Evolutionary conservation across 2,888 invertebrate species (phyloP).

Genomic region (Drosophila parthenogenetica): DNA sequence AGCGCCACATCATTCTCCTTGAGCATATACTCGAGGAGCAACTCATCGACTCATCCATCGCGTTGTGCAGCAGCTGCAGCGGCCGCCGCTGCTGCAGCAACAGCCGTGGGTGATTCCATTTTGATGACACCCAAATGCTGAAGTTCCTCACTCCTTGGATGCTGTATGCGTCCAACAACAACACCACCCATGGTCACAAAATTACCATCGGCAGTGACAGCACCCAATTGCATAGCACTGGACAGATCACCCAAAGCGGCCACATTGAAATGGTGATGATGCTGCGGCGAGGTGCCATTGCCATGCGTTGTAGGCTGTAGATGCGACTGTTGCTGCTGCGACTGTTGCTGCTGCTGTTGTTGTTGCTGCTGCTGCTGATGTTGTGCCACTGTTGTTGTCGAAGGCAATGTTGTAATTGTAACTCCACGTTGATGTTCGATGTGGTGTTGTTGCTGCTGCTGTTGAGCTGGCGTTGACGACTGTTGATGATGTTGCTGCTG

Average conservation of each 20-base stretch:
- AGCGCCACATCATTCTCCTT: slow-evolving; percentile 58
- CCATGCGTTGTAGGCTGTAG: slow-evolving; percentile 47
- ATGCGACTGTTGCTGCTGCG: slow-evolving; percentile 44
- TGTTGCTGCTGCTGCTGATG: slow-evolving; percentile 50
- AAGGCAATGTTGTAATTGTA: slow-evolving; percentile 67
- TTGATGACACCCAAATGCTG: slow-evolving; percentile 82
- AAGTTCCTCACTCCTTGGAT: slow-evolving; percentile 70
- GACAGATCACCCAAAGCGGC: slow-evolving; percentile 77
- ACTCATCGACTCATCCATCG: slow-evolving; percentile 82
- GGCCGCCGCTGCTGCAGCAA: slow-evolving; percentile 40
- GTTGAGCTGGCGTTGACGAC: slow-evolving; percentile 58
- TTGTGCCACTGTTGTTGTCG: slow-evolving; percentile 66
- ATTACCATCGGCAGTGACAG: slow-evolving; percentile 82
- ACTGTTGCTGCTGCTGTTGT: slow-evolving; percentile 55
- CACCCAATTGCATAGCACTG: slow-evolving; percentile 79
- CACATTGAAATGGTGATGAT: slow-evolving; percentile 80
- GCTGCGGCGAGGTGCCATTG: slow-evolving; percentile 66
- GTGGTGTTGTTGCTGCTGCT: slow-evolving; percentile 67
- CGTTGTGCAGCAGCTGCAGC: slow-evolving; percentile 52
- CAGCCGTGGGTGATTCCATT: slow-evolving; percentile 77
- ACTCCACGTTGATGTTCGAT: slow-evolving; percentile 64
- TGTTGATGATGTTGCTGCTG: slow-evolving; percentile 56
- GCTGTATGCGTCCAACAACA: slow-evolving; percentile 80
- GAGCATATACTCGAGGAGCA: slow-evolving; percentile 80
- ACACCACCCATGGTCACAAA: slow-evolving; percentile 83